Evolutionary conservation across 2,888 invertebrate genomes (phyloP).

Genomic region (Theretra japonica): DNA sequence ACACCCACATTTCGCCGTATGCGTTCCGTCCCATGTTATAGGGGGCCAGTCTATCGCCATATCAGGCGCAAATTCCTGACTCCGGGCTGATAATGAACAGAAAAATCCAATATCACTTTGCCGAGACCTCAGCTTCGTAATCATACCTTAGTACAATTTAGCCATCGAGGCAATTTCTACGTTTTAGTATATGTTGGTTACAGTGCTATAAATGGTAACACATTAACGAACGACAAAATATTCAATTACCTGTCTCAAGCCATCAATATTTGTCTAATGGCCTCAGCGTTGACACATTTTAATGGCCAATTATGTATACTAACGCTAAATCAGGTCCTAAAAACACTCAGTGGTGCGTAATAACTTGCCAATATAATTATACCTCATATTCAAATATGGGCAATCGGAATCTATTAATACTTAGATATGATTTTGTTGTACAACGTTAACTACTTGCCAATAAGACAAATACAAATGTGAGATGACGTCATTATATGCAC

Average conservation of each 20-base stretch:
- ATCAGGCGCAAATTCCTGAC: too few relatives aligned
- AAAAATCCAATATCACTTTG: too few relatives aligned
- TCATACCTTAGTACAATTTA: too few relatives aligned
- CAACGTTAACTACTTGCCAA: not conserved
- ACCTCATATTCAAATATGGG: not conserved
- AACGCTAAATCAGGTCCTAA: not conserved
- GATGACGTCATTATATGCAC: conserved; percentile 18
- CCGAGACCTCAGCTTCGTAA: too few relatives aligned
- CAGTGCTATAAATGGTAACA: not conserved
- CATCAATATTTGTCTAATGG: conserved; percentile 5
- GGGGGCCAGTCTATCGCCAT: too few relatives aligned
- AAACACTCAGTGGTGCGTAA: not conserved
- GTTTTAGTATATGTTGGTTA: not conserved
- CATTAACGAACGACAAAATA: conserved; percentile 12
- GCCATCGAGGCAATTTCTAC: not conserved
- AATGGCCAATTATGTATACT: not conserved
- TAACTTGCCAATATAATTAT: not conserved
- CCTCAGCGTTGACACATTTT: not conserved
- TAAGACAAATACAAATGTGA: not conserved
- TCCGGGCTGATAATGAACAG: too few relatives aligned
- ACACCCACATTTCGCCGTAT: too few relatives aligned
- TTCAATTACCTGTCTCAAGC: conserved; percentile 3
- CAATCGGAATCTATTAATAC: not conserved
- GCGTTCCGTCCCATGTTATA: too few relatives aligned
- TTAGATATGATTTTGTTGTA: not conserved